A percentile compares a stretch with the other conserved stretches of the same genome.
These are phyloP conservation scores for Sebastes itinus DNA, from an alignment of 2,797 vertebrate species.

Conservation along the genomic window DNA sequence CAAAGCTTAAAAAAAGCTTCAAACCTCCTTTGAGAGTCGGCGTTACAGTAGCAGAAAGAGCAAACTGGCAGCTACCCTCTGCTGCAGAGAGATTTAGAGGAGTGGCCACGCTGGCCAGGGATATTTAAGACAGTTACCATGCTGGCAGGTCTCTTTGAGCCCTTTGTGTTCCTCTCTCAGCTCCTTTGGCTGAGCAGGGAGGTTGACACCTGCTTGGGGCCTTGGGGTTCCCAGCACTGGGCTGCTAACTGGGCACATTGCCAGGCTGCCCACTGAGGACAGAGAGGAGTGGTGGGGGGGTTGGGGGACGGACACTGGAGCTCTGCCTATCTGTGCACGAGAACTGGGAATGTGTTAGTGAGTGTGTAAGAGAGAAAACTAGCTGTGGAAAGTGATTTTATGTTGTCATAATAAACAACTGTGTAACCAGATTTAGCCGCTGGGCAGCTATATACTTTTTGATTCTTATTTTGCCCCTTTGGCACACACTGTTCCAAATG, in stretches of 20 bases:
- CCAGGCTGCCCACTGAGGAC: slow-evolving; percentile 60
- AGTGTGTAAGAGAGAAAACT: neutral
- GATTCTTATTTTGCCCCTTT: neutral
- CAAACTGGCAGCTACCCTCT: slow-evolving; percentile 57
- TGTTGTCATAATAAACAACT: neutral
- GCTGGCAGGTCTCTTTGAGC: slow-evolving; percentile 80
- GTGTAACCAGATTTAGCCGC: neutral
- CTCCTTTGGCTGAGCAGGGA: slow-evolving; percentile 69
- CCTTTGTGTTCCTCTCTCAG: slow-evolving; percentile 72
- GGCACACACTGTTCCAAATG: neutral
- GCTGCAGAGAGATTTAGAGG: slow-evolving; percentile 72
- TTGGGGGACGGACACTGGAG: slow-evolving; percentile 37
- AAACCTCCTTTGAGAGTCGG: slow-evolving; percentile 43
- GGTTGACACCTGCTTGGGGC: slow-evolving; percentile 80
- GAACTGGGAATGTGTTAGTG: neutral
- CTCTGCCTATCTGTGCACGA: slow-evolving; percentile 37
- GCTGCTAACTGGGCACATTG: slow-evolving; percentile 68
- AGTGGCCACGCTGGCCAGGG: slow-evolving; percentile 62
- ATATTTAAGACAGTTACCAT: slow-evolving; percentile 78
- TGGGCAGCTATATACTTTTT: neutral
- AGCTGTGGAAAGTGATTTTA: neutral
- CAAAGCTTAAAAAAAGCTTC: slow-evolving; percentile 39
- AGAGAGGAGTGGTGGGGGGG: neutral
- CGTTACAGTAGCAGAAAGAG: slow-evolving; percentile 66
- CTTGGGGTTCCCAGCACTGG: slow-evolving; percentile 71